Percentiles rank a stretch among this genome's conserved stretches.
These are phyloP conservation scores for Passer montanus DNA, from an alignment of 2,113 vertebrate species.

Conservation along the genomic window DNA sequence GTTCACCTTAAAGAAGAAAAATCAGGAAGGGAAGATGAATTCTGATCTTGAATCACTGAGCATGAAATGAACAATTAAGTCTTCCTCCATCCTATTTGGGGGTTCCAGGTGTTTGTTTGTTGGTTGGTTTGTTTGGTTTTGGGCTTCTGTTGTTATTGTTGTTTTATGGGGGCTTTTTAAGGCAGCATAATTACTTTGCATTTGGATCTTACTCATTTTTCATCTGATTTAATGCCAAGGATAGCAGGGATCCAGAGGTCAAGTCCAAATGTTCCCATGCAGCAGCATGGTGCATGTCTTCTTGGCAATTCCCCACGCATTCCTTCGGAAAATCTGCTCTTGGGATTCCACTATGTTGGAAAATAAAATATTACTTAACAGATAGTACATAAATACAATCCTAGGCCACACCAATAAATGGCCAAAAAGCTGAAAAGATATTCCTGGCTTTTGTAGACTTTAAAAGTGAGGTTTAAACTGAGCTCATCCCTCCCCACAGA, in stretches of 20 bases:
- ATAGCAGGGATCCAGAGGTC: neutral
- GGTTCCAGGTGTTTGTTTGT: neutral
- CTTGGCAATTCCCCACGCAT: neutral
- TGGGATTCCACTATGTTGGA: neutral
- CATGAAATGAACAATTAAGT: neutral
- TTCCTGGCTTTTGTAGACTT: neutral
- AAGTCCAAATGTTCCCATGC: neutral
- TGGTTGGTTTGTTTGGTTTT: neutral
- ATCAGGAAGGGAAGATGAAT: neutral
- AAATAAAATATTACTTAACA: neutral
- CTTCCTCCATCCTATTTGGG: neutral
- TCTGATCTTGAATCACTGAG: neutral
- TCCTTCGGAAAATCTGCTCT: neutral
- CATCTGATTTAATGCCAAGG: conserved; percentile 1
- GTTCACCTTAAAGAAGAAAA: neutral
- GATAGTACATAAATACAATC: neutral
- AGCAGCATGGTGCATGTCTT: neutral
- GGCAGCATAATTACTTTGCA: neutral
- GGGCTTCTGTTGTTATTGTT: neutral
- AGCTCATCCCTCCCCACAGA: neutral
- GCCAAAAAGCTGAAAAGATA: neutral
- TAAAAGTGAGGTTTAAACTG: neutral
- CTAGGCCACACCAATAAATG: neutral
- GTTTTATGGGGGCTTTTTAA: neutral
- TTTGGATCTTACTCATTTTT: neutral